phyloP scores from a whole-genome alignment of 2,113 vertebrate species.

The Lophius piscatorius region DNA sequence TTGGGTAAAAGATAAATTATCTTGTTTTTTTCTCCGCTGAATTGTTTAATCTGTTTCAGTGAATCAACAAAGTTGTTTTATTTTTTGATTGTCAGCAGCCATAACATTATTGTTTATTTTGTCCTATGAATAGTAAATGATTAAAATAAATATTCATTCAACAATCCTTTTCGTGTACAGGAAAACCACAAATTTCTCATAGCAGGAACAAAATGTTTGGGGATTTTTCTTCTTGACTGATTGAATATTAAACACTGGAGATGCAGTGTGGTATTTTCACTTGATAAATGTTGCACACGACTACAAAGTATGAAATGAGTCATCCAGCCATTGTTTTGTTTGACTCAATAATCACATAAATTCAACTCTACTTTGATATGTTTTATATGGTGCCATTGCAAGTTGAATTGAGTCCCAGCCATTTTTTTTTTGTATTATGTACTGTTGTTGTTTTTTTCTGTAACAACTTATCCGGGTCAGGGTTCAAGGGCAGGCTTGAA shows the following conservation, averaged over 20 bases:
- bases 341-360: not conserved
- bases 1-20: not conserved
- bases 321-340: not conserved
- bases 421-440: too few species aligned
- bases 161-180: too few species aligned
- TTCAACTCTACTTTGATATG: not conserved
- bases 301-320: not conserved
- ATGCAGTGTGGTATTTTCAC: not conserved
- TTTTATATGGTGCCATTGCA: not conserved
- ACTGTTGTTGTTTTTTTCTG: too few species aligned
- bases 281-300: not conserved
- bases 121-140: not conserved
- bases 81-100: not conserved
- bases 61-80: too few species aligned
- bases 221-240: too few species aligned
- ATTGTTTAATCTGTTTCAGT: not conserved
- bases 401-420: too few species aligned
- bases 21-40: not conserved
- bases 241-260: too few species aligned
- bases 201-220: too few species aligned
- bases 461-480: too few species aligned
- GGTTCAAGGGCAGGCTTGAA: too few species aligned
- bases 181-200: too few species aligned
- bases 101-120: not conserved
- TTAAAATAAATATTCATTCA: not conserved